phyloP scores from a whole-genome alignment of 2,888 invertebrate species.

The Tortrix viridana region DNA sequence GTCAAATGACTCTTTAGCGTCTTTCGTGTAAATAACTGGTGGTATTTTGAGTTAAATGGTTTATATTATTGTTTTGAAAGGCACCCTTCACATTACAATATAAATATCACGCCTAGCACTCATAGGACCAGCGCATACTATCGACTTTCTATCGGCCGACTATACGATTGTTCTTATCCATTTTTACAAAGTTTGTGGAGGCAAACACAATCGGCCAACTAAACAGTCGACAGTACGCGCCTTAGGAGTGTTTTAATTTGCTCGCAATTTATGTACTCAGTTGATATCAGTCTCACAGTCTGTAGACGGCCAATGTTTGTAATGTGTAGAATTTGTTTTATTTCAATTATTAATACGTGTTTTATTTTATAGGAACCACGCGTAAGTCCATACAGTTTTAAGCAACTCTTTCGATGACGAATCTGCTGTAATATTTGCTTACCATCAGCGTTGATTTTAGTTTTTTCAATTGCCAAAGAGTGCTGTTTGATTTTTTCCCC shows the following conservation, averaged over 20 bases:
- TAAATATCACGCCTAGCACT: no score
- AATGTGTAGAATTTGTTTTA: conserved; percentile 20
- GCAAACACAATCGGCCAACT: no score
- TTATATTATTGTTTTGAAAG: no score
- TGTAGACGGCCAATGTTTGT: conserved; percentile 2
- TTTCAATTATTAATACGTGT: conserved; percentile 59
- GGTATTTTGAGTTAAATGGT: no score
- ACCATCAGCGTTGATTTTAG: conserved; percentile 57
- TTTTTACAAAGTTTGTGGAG: no score
- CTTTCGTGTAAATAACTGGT: no score
- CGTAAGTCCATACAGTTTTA: conserved; percentile 78
- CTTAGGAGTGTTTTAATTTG: not conserved
- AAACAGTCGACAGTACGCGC: no score
- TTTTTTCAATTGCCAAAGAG: conserved; percentile 51
- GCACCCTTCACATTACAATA: no score
- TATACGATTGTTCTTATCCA: no score
- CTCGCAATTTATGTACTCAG: not conserved
- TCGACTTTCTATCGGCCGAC: no score
- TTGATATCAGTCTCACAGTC: not conserved
- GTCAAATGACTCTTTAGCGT: no score
- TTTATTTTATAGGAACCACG: conserved; percentile 84
- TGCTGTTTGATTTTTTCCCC: conserved; percentile 12
- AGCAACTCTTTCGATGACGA: conserved; percentile 63
- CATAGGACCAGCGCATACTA: no score
- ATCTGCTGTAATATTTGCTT: conserved; percentile 72